Percentiles rank a stretch among this genome's conserved stretches.
Evolutionary conservation across 2,113 vertebrate genomes (phyloP).

Genomic region (Diadophis punctatus): DNA sequence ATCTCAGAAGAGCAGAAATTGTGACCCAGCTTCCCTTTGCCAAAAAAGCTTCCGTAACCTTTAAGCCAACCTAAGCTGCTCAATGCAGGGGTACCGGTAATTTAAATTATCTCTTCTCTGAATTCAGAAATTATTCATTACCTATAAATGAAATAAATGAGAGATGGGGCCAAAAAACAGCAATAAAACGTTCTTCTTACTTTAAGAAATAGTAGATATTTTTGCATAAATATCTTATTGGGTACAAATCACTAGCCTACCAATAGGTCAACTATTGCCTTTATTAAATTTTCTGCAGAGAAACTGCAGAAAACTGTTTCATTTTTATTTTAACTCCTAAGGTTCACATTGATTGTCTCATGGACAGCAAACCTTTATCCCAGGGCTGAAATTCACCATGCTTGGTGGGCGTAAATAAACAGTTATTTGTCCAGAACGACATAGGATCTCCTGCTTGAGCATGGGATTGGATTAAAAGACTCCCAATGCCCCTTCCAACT

Average conservation of each 20-base stretch:
- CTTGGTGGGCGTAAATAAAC: too few relatives aligned
- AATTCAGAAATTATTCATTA: slow-evolving; percentile 34
- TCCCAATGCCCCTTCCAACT: background rate
- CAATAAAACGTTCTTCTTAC: slow-evolving; percentile 34
- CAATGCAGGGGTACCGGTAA: background rate
- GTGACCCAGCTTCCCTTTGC: slow-evolving; percentile 9
- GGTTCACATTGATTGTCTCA: slow-evolving; percentile 32
- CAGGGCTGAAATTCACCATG: too few relatives aligned
- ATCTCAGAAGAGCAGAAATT: background rate
- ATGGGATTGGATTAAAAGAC: background rate
- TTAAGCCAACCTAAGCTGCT: background rate
- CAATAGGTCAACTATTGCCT: slow-evolving; percentile 22
- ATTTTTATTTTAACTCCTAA: slow-evolving; percentile 68
- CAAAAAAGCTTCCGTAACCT: background rate
- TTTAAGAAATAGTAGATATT: slow-evolving; percentile 43
- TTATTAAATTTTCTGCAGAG: slow-evolving; percentile 57
- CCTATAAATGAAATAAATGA: slow-evolving; percentile 22
- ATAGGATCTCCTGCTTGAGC: background rate
- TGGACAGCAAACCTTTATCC: background rate
- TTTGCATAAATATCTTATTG: slow-evolving; percentile 59
- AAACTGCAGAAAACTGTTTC: slow-evolving; percentile 58
- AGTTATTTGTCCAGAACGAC: background rate
- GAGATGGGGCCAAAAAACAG: slow-evolving; percentile 33
- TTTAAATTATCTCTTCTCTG: slow-evolving; percentile 30
- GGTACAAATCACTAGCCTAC: slow-evolving; percentile 56